These are phyloP conservation scores for Mycetomoellerius zeteki DNA, from an alignment of 1,140 invertebrate genomes.

Conservation along the genomic window DNA sequence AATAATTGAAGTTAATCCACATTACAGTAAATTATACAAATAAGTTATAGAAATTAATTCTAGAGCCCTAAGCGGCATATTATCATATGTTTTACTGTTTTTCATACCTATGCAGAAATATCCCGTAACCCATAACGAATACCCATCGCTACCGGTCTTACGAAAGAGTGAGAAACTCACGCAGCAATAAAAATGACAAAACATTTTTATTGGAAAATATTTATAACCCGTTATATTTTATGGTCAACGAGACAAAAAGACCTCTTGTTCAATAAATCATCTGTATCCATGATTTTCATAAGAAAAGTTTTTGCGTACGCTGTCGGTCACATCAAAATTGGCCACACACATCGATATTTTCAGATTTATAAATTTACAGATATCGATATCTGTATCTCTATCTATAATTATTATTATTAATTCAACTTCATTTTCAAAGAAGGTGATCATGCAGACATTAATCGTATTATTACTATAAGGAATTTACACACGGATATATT, in stretches of 20 bases:
- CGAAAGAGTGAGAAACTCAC: neutral
- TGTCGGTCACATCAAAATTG: neutral
- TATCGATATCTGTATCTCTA: neutral
- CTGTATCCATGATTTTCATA: neutral
- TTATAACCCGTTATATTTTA: constrained; percentile 11
- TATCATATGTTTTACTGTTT: neutral
- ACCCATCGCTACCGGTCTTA: neutral
- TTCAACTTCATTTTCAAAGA: neutral
- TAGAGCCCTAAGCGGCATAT: neutral
- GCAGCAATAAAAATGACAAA: constrained; percentile 16
- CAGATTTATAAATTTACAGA: neutral
- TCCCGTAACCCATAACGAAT: constrained; percentile 21
- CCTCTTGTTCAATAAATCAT: neutral
- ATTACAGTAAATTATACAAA: neutral
- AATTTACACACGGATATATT: neutral
- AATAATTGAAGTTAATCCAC: neutral
- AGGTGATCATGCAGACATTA: neutral
- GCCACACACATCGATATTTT: neutral
- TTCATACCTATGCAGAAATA: neutral
- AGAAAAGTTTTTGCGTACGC: neutral
- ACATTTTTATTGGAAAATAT: constrained; percentile 5
- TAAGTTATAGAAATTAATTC: neutral
- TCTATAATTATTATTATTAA: neutral
- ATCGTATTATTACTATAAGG: neutral
- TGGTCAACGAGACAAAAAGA: neutral